Conservation (phyloP, 2,113 vertebrate species). For the Notechis scutatus region DNA sequence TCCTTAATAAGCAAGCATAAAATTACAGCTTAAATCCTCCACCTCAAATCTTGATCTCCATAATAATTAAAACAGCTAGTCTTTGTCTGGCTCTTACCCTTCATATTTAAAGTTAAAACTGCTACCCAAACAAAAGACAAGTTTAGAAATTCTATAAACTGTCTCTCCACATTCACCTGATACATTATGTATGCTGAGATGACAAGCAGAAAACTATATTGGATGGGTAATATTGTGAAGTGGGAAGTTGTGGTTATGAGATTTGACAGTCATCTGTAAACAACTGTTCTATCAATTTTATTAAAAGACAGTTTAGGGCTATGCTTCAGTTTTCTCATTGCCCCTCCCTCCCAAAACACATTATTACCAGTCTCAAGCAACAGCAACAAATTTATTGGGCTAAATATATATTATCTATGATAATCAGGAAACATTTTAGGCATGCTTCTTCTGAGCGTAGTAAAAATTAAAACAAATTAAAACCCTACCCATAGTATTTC, state of each 20-base stretch:
- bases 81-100: background rate
- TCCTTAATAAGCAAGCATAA: background rate
- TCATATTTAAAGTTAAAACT: constrained; percentile 5
- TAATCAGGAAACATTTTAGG: background rate
- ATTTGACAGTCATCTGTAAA: constrained; percentile 32
- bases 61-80: background rate
- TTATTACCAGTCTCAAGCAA: background rate
- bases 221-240: constrained; percentile 10
- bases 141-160: constrained; percentile 10
- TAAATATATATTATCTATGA: background rate
- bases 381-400: background rate
- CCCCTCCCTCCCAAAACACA: background rate
- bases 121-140: constrained; percentile 5
- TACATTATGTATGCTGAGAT: constrained; percentile 2
- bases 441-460: background rate
- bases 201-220: constrained; percentile 35
- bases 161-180: constrained; percentile 7
- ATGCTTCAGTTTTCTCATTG: background rate
- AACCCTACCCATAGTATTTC: background rate
- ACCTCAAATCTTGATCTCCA: background rate
- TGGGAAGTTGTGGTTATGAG: constrained; percentile 1
- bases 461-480: background rate
- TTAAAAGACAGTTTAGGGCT: constrained; percentile 13
- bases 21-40: background rate
- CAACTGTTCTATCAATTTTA: background rate